Conservation (phyloP, 2,888 invertebrate species). For the Ormyrus labotus region DNA sequence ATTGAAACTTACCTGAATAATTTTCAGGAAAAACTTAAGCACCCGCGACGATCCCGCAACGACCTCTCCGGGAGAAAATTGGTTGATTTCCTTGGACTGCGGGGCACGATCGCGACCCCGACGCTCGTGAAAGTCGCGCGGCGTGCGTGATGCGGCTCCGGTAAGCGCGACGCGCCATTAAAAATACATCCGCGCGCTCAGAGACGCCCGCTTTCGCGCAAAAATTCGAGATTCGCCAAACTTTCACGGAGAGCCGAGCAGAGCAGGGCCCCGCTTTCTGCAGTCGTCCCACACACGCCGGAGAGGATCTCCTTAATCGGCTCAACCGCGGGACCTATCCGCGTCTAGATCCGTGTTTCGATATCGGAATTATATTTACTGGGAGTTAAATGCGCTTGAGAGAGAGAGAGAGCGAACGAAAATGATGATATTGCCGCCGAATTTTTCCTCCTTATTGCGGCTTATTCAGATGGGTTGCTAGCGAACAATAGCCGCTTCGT, state of each 20-base stretch:
- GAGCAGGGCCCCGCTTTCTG: not conserved
- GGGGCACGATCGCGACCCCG: conserved; percentile 1
- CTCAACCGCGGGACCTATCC: conserved; percentile 25
- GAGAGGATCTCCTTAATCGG: conserved; percentile 35
- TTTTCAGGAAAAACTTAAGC: too few relatives aligned
- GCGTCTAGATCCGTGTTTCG: conserved; percentile 20
- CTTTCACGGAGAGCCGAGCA: conserved; percentile 33
- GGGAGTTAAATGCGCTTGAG: too few relatives aligned
- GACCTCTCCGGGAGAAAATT: conserved; percentile 17
- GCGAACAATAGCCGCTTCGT: too few relatives aligned
- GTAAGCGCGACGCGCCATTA: conserved; percentile 39
- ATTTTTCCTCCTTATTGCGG: too few relatives aligned
- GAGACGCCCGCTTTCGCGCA: not conserved
- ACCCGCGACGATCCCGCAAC: not conserved
- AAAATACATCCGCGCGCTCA: conserved; percentile 10
- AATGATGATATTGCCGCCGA: too few relatives aligned
- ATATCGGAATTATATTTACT: conserved; percentile 28
- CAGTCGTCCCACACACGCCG: conserved; percentile 17
- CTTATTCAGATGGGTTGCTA: too few relatives aligned
- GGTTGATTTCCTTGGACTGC: not conserved
- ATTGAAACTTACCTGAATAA: too few relatives aligned
- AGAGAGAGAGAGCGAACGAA: too few relatives aligned
- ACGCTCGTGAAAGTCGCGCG: conserved; percentile 22
- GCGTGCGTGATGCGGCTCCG: not conserved
- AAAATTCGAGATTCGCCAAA: conserved; percentile 38